Evolutionary conservation across 1,140 invertebrate genomes (phyloP), one percentile per base, ranked within the genome.

Genomic region (Ericerus pela): DNA sequence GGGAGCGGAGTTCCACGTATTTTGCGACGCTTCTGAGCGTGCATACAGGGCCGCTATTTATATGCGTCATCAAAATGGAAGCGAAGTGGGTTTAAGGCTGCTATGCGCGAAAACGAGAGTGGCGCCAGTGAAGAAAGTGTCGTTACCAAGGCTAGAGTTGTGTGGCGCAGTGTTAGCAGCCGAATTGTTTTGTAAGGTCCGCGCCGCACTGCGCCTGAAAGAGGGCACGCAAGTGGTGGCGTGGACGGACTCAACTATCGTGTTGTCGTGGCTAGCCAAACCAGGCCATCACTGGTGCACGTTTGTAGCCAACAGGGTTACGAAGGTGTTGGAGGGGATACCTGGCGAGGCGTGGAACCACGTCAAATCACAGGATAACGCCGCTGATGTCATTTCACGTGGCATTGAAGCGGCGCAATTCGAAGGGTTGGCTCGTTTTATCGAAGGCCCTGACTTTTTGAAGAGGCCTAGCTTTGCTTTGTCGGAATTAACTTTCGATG

Each of bases 121-220:
- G 8, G 38, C 59, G 1, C 67, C 62, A 6, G 54, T 64, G 0
- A 68, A 67, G 37, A 59, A 62, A 38, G 24, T 65, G 0, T 64
- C 62, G 4, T 59, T 69, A 16, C 64, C 65, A 6, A 47, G 62
- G 37, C 56, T 70, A 11, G 69, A 70, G 47, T 53, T 70, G 2
- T 68, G 63, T 54, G 66, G 60, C 6, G 65, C 67, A 1, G 38
- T 63, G 4, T 28, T 70, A 1, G 54, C 68, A 38, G 62, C 62
- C 1, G 38, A 61, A 28, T 24, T 59, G 1, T 11, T 62, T 24
- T 11, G 41, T 1, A 28, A 14, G 6, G 24, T 54, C n/a, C 11
- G 18, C 22, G 27, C 4, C n/a, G 36, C n/a, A 10, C 16, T 55
- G n/a, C 29, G 18, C 1, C 1, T 51, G 10, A 31, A 8, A 43